Evolutionary conservation across 2,797 vertebrate genomes (phyloP).

Genomic region (Coilia nasus): DNA sequence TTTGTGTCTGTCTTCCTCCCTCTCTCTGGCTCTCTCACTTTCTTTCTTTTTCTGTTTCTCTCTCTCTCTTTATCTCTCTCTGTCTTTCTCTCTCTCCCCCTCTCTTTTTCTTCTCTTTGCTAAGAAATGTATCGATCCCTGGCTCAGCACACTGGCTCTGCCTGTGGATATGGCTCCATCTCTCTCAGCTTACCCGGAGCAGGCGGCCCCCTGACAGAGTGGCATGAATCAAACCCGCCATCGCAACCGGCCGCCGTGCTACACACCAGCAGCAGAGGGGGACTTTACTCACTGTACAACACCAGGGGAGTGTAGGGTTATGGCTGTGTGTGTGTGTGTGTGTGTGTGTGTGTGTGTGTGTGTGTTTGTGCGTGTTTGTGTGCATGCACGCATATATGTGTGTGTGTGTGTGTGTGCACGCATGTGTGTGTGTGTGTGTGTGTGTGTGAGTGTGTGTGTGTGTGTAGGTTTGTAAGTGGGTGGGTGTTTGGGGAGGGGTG

Average conservation of each 20-base stretch:
- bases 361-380: not conserved
- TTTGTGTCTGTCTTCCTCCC: not conserved
- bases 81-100: not conserved
- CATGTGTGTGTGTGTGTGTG: constrained; percentile 10
- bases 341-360: not conserved
- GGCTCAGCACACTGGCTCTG: not conserved
- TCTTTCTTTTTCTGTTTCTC: not conserved
- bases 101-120: not conserved
- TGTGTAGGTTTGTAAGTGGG: not conserved
- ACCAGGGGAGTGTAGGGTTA: no score
- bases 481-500: not conserved
- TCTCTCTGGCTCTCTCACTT: not conserved
- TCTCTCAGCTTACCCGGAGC: constrained; percentile 1
- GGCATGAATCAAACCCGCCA: not conserved
- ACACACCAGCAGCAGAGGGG: no score
- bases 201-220: no score
- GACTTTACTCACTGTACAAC: no score
- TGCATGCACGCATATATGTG: not conserved
- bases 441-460: constrained; percentile 31
- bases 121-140: not conserved
- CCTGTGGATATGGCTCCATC: not conserved
- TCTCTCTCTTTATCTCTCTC: not conserved
- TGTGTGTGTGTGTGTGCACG: constrained; percentile 9
- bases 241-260: not conserved
- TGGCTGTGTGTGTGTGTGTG: no score